Evolutionary conservation across 64 coral and sea anemone species (phyloP).

Genomic region (Stichodactyla helianthus): DNA sequence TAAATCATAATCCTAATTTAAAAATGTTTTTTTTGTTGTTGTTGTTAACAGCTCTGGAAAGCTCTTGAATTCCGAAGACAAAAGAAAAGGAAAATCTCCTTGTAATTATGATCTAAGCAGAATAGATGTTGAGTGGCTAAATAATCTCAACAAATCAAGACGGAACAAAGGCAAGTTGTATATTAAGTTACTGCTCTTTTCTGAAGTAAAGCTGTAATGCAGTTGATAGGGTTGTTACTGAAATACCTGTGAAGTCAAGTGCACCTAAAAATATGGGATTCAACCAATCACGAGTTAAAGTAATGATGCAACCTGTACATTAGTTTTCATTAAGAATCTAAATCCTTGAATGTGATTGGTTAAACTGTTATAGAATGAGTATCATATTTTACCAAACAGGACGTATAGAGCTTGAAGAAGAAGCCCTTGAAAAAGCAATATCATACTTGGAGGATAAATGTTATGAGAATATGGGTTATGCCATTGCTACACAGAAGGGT

Average conservation of each 20-base stretch:
- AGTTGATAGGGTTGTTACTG: not conserved
- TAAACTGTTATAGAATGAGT: no score
- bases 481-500: constrained; percentile 88
- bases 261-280: no score
- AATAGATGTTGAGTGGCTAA: constrained; percentile 95
- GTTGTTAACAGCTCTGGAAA: constrained; percentile 37
- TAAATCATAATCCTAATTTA: no score
- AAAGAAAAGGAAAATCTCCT: constrained; percentile 47
- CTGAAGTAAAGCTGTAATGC: not conserved
- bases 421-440: constrained; percentile 72
- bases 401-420: constrained; percentile 72
- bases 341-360: no score
- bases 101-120: constrained; percentile 64
- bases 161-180: constrained; percentile 58
- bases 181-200: not conserved
- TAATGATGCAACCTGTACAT: no score
- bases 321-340: no score
- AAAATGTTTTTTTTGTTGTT: no score
- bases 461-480: constrained; percentile 96
- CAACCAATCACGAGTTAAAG: no score
- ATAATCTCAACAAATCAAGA: constrained; percentile 70
- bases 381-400: not conserved
- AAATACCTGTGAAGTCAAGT: no score
- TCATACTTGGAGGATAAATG: constrained; percentile 95
- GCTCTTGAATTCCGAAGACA: constrained; percentile 55